phyloP scores from a whole-genome alignment of 2,888 invertebrate genomes.

The Apotomis capreana region DNA sequence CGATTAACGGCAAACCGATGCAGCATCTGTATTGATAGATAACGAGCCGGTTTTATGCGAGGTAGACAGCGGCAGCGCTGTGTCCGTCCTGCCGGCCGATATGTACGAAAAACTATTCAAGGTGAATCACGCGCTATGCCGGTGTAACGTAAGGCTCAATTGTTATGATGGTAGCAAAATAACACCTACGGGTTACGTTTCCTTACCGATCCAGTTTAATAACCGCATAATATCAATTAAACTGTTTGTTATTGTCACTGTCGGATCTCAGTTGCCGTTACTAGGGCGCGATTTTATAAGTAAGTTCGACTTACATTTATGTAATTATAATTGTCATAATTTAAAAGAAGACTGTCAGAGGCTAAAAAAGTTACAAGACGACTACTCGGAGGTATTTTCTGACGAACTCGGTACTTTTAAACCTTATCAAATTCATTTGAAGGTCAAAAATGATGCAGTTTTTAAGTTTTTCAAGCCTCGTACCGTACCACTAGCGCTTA shows the following conservation, averaged over 20 bases:
- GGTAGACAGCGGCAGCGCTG: conserved; percentile 42
- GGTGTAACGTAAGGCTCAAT: conserved; percentile 23
- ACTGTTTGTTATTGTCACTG: conserved; percentile 30
- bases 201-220: no score
- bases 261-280: background rate
- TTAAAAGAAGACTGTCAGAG: conserved; percentile 3
- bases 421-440: conserved; percentile 40
- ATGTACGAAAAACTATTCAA: conserved; percentile 23
- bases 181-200: conserved; percentile 26
- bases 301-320: conserved; percentile 35
- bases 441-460: no score
- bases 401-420: conserved; percentile 41
- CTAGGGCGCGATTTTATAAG: conserved; percentile 40
- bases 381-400: conserved; percentile 36
- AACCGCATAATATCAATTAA: background rate
- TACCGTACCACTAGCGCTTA: conserved; percentile 41
- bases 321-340: conserved; percentile 32
- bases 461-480: conserved; percentile 43
- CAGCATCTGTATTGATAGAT: no score
- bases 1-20: no score
- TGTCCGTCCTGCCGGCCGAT: conserved; percentile 30
- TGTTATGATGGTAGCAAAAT: conserved; percentile 36
- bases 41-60: no score
- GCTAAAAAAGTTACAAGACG: conserved; percentile 1
- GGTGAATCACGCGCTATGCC: background rate